Base-by-base conservation (phyloP, 2,113 vertebrate species). In the Cyanistes caeruleus region DNA sequence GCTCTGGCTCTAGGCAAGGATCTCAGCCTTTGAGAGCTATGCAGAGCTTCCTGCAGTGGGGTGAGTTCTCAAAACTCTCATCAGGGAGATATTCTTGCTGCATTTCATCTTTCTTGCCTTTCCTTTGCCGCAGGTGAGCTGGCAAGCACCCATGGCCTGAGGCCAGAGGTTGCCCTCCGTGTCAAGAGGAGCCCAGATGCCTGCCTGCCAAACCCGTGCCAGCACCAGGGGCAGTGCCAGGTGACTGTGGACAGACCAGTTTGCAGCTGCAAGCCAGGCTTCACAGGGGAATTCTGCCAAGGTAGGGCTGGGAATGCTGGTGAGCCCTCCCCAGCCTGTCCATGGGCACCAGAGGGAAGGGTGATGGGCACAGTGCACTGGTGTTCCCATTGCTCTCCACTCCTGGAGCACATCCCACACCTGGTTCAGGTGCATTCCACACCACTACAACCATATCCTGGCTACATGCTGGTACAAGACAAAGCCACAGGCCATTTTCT, bases 201-300 rank as follows among this genome's bases (percentile, higher is more conserved):
- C 67, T 97, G 97, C 59, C 35, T 94, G 53, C 90, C 96, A 46
- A 97, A 93, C 62, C 97, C 59, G 0, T 97, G 97, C 86, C 87
- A 84, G 67, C 89, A 96, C 67, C 93, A 96, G 27, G 97, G 95
- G 2, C 12, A 31, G 21, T 97, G 97, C 84, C 90, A 53, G 48
- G 24, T 64, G 30, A 9, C 60, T 4, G 69, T 56, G 21, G 52
- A 82, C 39, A 52, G 46, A 53, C 23, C 90, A 22, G 25, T 59
- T 9, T 97, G 97, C 82, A 92, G 41, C 59, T 97, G 97, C 80
- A 96, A 93, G 67, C 84, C 95, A 0, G 97, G 97, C 35, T 97
- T 97, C 93, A 94, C 60, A 1, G 97, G 97, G 35, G 4, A 5
- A 0, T 84, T 97, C 68, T 97, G 97, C 64, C 89, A 97, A 97